phyloP scores from a whole-genome alignment of 2,113 vertebrate species.

The Thunnus maccoyii region DNA sequence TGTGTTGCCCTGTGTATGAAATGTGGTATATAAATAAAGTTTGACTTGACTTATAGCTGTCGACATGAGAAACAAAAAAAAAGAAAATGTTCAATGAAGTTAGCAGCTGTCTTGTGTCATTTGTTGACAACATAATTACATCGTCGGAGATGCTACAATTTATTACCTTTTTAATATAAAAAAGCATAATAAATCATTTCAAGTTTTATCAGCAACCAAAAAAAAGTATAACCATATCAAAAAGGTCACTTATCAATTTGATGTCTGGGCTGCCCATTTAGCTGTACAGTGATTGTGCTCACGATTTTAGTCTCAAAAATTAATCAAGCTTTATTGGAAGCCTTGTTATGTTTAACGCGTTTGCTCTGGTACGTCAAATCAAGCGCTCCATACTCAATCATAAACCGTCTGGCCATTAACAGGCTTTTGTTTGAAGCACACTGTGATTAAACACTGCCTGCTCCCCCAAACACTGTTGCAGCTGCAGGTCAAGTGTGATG shows the following conservation, averaged over 20 bases:
- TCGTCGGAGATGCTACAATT: slow-evolving; percentile 13
- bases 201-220: background rate
- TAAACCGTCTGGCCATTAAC: background rate
- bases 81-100: slow-evolving; percentile 26
- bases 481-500: no score
- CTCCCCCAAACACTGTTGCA: no score
- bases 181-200: background rate
- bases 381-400: no score
- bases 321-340: background rate
- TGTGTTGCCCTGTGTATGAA: no score
- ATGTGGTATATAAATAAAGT: no score
- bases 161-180: slow-evolving; percentile 34
- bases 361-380: no score
- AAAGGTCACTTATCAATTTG: background rate
- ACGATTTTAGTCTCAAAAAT: background rate
- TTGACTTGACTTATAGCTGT: no score
- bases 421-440: background rate
- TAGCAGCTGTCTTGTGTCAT: background rate
- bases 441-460: background rate
- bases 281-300: background rate
- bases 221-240: background rate
- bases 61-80: background rate
- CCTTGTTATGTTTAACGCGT: background rate
- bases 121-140: slow-evolving; percentile 12
- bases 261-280: background rate